Evolutionary conservation across 2,797 vertebrate genomes (phyloP).

Genomic region (Enteromius treurensis): DNA sequence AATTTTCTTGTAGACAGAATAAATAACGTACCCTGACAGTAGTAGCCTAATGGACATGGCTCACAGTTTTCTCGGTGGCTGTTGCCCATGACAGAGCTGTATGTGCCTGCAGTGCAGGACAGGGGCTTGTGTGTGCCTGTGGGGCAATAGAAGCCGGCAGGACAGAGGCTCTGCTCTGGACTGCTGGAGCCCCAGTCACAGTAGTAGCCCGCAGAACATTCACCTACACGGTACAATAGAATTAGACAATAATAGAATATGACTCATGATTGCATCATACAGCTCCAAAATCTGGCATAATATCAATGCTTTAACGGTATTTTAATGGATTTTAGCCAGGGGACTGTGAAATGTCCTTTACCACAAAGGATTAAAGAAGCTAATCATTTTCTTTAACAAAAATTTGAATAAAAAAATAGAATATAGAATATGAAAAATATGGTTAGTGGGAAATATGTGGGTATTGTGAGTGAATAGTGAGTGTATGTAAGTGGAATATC

Average conservation of each 20-base stretch:
- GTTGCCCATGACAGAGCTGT: constrained; percentile 75
- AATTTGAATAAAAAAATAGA: background rate
- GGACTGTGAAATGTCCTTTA: background rate
- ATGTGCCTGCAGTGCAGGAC: constrained; percentile 81
- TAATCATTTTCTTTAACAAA: background rate
- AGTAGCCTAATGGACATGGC: constrained; percentile 80
- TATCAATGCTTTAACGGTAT: background rate
- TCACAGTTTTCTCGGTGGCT: constrained; percentile 78
- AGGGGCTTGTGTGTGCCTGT: constrained; percentile 72
- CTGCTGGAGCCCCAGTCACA: constrained; percentile 80
- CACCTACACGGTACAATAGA: constrained; percentile 67
- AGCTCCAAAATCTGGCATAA: constrained; percentile 4
- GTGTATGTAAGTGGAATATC: background rate
- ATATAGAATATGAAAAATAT: background rate
- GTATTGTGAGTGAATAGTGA: background rate
- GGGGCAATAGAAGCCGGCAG: constrained; percentile 84
- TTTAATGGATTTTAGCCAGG: background rate
- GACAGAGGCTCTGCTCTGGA: constrained; percentile 77
- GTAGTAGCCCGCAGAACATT: constrained; percentile 81
- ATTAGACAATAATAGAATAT: background rate
- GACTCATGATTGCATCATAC: background rate
- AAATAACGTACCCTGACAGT: constrained; percentile 76
- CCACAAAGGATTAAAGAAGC: background rate
- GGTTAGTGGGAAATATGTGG: background rate
- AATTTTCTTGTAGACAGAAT: background rate